Conservation (phyloP, 2,888 invertebrate genomes). For the Ochropacha duplaris region DNA sequence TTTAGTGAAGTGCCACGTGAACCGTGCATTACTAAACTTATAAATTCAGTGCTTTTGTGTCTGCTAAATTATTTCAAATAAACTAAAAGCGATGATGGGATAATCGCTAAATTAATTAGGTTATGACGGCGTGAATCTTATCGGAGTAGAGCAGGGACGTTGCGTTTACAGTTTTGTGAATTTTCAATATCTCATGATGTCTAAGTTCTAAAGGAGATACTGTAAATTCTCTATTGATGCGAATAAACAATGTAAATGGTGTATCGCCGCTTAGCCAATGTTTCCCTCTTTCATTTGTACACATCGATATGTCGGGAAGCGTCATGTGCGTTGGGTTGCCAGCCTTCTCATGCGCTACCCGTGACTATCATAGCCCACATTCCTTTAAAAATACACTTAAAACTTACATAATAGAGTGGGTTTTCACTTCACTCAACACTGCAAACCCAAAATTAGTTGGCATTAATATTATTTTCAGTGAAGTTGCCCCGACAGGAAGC, state of each 20-base stretch:
- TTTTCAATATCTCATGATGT: constrained; percentile 46
- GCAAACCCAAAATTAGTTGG: constrained; percentile 80
- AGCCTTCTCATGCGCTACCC: constrained; percentile 78
- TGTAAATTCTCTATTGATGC: constrained; percentile 51
- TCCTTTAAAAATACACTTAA: constrained; percentile 69
- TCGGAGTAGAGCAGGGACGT: constrained; percentile 49
- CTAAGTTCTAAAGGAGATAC: constrained; percentile 51
- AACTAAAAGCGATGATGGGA: constrained; percentile 73
- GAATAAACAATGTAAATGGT: background rate
- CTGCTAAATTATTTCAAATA: constrained; percentile 47
- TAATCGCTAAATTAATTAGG: constrained; percentile 66
- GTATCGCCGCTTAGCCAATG: constrained; percentile 14
- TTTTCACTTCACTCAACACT: constrained; percentile 79
- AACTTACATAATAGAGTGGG: constrained; percentile 75
- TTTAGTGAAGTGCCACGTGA: constrained; percentile 45
- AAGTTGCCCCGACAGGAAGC: constrained; percentile 57
- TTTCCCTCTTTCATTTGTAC: constrained; percentile 25
- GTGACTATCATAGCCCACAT: constrained; percentile 73
- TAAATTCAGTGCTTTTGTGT: constrained; percentile 57
- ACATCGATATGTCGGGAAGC: constrained; percentile 56
- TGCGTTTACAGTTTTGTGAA: constrained; percentile 34
- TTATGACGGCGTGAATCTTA: constrained; percentile 65
- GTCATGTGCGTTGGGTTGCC: constrained; percentile 70
- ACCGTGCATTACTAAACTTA: constrained; percentile 48
- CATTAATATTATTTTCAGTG: constrained; percentile 59